phyloP scores from a whole-genome alignment of 2,113 vertebrate species.

The Nettapus auritus region DNA sequence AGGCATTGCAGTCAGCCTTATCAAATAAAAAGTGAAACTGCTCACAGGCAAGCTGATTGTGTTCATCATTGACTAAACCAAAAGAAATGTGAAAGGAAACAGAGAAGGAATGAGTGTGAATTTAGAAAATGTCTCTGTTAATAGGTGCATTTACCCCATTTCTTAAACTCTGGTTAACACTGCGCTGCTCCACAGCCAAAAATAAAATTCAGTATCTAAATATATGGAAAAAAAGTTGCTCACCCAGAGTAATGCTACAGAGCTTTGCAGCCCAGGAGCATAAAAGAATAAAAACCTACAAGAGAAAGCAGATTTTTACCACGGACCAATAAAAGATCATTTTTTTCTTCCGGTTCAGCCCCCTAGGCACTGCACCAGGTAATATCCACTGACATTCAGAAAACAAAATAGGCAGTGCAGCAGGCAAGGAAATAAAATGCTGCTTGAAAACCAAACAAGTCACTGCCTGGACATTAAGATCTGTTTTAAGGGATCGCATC shows the following conservation, averaged over 20 bases:
- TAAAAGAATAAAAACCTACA: not conserved
- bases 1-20: not conserved
- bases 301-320: not conserved
- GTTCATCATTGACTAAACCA: not conserved
- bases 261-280: not conserved
- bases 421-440: not conserved
- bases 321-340: not conserved
- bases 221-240: fast-evolving
- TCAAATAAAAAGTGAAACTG: conserved; percentile 45
- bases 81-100: not conserved
- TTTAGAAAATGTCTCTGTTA: not conserved
- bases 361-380: fast-evolving
- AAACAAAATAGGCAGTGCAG: not conserved
- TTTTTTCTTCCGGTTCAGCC: not conserved
- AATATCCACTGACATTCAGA: not conserved
- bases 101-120: not conserved
- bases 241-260: not conserved
- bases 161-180: not conserved
- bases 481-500: not conserved
- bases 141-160: not conserved
- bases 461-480: not conserved
- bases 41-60: not conserved
- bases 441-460: not conserved
- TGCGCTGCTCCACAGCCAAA: not conserved
- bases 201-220: not conserved